phyloP scores from a whole-genome alignment of 2,113 vertebrate genomes.

The Hirundichthys speculiger region DNA sequence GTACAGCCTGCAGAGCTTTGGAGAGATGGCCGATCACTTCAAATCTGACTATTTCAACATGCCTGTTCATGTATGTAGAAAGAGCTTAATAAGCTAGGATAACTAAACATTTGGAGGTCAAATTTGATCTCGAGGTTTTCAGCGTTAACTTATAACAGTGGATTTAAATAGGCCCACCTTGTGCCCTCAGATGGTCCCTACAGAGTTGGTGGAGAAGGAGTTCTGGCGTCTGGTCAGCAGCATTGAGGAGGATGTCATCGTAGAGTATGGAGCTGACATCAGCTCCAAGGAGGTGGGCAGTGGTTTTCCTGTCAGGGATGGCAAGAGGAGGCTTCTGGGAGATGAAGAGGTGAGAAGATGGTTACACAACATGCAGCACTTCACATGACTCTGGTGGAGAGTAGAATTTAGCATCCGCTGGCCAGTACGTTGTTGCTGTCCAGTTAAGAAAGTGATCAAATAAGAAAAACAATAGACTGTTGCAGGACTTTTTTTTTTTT shows the following conservation, averaged over 20 bases:
- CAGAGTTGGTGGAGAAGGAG: constrained; percentile 97
- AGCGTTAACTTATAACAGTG: neutral
- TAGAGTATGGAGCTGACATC: constrained; percentile 97
- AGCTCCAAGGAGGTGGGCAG: constrained; percentile 98
- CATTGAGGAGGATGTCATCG: constrained; percentile 98
- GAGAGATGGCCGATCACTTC: constrained; percentile 99
- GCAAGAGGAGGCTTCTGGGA: constrained; percentile 88
- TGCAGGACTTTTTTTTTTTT: too few relatives aligned
- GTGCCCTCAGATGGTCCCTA: constrained; percentile 92
- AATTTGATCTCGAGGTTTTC: too few relatives aligned
- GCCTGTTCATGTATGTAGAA: constrained; percentile 94
- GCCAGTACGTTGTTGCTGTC: too few relatives aligned
- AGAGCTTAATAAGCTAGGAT: neutral
- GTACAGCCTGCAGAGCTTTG: constrained; percentile 95
- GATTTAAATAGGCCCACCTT: constrained; percentile 3
- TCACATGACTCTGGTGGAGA: too few relatives aligned
- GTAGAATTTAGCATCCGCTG: too few relatives aligned
- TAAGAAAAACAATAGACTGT: too few relatives aligned
- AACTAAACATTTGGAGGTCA: neutral
- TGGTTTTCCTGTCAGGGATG: constrained; percentile 92
- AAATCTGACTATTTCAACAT: constrained; percentile 99
- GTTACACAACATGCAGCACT: too few relatives aligned
- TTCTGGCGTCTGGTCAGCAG: constrained; percentile 98
- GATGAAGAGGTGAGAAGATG: constrained; percentile 90
- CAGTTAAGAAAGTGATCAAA: too few relatives aligned